Conservation (phyloP, 2,888 invertebrate genomes). For the Campopleginae sp. region DNA sequence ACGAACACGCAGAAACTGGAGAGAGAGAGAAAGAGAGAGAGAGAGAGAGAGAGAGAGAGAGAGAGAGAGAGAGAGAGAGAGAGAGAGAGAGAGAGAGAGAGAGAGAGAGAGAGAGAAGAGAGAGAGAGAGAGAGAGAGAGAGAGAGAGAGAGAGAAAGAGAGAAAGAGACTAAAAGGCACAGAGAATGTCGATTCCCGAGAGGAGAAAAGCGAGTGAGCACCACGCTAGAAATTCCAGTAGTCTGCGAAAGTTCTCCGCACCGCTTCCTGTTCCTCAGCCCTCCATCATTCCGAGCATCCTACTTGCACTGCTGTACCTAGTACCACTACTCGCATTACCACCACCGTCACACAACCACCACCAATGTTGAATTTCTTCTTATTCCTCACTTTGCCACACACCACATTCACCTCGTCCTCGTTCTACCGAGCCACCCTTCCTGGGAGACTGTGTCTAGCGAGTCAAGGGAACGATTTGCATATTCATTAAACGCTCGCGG, state of each 20-base stretch:
- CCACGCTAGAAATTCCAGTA: constrained; percentile 63
- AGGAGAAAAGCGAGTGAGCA: constrained; percentile 40
- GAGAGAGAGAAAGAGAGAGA: constrained; percentile 3
- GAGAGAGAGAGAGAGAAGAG: constrained; percentile 7
- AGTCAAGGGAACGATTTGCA: constrained; percentile 79
- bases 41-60: constrained; percentile 8
- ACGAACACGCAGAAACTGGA: constrained; percentile 20
- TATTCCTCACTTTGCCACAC: constrained; percentile 44
- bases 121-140: neutral
- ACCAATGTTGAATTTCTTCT: constrained; percentile 51
- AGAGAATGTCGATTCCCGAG: constrained; percentile 26
- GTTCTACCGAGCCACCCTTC: constrained; percentile 55
- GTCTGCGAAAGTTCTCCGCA: constrained; percentile 64
- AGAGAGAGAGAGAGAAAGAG: constrained; percentile 11
- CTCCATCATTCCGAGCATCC: constrained; percentile 51
- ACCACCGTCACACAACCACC: constrained; percentile 28
- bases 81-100: constrained; percentile 8
- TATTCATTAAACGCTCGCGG: constrained; percentile 81
- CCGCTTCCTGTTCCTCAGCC: constrained; percentile 64
- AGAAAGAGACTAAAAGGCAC: constrained; percentile 12
- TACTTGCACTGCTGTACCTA: constrained; percentile 42
- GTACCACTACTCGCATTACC: constrained; percentile 20
- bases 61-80: constrained; percentile 8
- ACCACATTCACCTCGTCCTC: constrained; percentile 60
- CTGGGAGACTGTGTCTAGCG: constrained; percentile 74